These are phyloP conservation scores for Oligia latruncula DNA, from an alignment of 2,888 invertebrate genomes.

Conservation along the genomic window DNA sequence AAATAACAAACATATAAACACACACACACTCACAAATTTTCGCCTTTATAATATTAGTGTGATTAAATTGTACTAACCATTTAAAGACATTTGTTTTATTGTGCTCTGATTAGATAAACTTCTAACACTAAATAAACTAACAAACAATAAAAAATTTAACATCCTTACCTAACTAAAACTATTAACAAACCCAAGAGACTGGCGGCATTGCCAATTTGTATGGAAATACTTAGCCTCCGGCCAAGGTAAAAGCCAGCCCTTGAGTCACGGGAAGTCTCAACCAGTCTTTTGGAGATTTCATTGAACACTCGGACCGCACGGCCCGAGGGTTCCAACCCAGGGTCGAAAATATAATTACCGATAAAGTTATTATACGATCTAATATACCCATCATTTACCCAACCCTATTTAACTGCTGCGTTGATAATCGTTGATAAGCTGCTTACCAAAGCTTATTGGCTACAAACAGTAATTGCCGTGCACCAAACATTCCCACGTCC, in stretches of 20 bases:
- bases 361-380: not conserved
- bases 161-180: too few relatives aligned
- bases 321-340: not conserved
- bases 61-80: too few relatives aligned
- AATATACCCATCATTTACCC: not conserved
- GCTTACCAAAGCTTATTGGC: not conserved
- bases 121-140: too few relatives aligned
- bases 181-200: not conserved
- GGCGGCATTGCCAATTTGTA: not conserved
- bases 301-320: not conserved
- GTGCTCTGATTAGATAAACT: too few relatives aligned
- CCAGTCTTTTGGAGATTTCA: not conserved
- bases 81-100: too few relatives aligned
- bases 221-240: too few relatives aligned
- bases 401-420: not conserved
- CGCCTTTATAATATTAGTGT: too few relatives aligned
- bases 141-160: too few relatives aligned
- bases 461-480: slow-evolving; percentile 10
- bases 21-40: too few relatives aligned
- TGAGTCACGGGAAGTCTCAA: not conserved
- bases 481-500: slow-evolving; percentile 4
- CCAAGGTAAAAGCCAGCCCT: not conserved
- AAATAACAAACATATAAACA: too few relatives aligned
- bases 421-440: not conserved
- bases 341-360: not conserved